Evolutionary conservation across 2,797 vertebrate species (phyloP).

Genomic region (Hoplostethus mediterraneus): DNA sequence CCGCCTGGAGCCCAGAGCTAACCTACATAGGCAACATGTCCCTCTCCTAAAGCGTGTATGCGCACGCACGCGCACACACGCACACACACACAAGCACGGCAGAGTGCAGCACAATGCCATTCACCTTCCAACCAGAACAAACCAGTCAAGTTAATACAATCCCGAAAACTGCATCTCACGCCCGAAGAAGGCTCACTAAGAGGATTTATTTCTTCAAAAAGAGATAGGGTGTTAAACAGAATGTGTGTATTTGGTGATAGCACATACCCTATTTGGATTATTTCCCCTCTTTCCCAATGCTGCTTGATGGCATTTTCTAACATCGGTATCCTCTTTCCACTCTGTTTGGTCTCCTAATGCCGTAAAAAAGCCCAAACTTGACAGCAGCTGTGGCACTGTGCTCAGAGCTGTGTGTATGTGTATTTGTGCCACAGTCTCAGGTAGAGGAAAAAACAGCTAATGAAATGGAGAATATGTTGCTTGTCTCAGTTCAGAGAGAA

Average conservation of each 20-base stretch:
- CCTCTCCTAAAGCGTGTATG: conserved; percentile 38
- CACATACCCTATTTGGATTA: conserved; percentile 79
- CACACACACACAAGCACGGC: neutral
- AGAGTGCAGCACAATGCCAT: conserved; percentile 29
- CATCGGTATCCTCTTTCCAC: conserved; percentile 73
- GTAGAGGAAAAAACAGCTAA: conserved; percentile 45
- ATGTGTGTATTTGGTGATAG: conserved; percentile 72
- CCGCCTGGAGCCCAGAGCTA: conserved; percentile 73
- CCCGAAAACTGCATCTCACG: conserved; percentile 78
- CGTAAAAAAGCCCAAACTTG: conserved; percentile 64
- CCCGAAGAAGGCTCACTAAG: conserved; percentile 76
- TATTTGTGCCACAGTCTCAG: conserved; percentile 24
- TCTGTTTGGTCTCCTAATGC: conserved; percentile 69
- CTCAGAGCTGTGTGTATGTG: conserved; percentile 29
- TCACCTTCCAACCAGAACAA: conserved; percentile 68
- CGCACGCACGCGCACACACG: conserved; percentile 31
- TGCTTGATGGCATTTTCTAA: conserved; percentile 71
- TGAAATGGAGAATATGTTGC: conserved; percentile 52
- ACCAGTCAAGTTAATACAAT: conserved; percentile 69
- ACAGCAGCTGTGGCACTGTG: conserved; percentile 50
- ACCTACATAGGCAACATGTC: conserved; percentile 74
- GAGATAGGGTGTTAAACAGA: conserved; percentile 72
- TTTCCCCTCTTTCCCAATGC: conserved; percentile 66
- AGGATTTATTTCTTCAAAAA: conserved; percentile 81
- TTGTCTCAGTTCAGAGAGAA: conserved; percentile 43